phyloP scores from a whole-genome alignment of 2,113 vertebrate genomes.

The Origma solitaria region DNA sequence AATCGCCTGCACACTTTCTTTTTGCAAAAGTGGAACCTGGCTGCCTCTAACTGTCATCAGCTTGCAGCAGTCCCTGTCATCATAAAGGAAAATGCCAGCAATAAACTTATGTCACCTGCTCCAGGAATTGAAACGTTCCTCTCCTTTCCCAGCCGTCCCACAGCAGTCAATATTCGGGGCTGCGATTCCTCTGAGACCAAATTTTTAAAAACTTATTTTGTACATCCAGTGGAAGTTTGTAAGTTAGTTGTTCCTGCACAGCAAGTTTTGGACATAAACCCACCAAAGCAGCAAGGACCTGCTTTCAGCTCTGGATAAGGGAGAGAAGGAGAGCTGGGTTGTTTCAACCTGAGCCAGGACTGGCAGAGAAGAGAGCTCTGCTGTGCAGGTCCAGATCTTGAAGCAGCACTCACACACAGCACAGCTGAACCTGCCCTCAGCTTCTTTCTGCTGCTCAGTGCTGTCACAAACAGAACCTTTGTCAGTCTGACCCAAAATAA shows the following conservation, averaged over 20 bases:
- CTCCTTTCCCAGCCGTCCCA: neutral
- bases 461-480: neutral
- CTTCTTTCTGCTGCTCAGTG: neutral
- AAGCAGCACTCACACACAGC: neutral
- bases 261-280: neutral
- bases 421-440: neutral
- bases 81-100: neutral
- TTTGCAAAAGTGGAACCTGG: neutral
- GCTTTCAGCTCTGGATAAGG: neutral
- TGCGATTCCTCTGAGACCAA: neutral
- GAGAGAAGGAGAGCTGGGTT: neutral
- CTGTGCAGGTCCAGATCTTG: neutral
- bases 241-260: neutral
- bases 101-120: neutral
- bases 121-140: neutral
- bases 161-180: neutral
- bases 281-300: neutral
- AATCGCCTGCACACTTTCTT: neutral
- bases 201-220: neutral
- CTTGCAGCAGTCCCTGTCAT: neutral
- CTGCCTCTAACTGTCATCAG: neutral
- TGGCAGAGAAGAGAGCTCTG: neutral
- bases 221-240: neutral
- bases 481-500: neutral
- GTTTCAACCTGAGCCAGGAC: neutral